Percentiles rank a stretch among this genome's conserved stretches.
These are phyloP conservation scores for Rhopalosiphum padi DNA, from an alignment of 1,140 invertebrate genomes.

Conservation along the genomic window DNA sequence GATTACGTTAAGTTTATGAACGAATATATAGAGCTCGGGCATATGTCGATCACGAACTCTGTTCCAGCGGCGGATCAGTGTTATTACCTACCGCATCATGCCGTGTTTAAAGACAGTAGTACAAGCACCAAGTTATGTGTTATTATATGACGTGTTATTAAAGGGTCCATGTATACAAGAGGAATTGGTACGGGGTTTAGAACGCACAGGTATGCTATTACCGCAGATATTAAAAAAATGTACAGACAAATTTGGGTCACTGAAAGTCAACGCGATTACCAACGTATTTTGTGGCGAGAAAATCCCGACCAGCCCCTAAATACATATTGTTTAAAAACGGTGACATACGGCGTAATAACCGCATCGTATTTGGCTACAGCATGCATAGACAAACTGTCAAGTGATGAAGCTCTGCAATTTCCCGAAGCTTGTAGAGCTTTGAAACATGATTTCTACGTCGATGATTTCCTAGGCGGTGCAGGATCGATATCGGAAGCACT, in stretches of 20 bases:
- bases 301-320: slow-evolving; percentile 56
- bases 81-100: slow-evolving; percentile 62
- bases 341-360: too few species aligned
- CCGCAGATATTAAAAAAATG: slow-evolving; percentile 60
- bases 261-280: slow-evolving; percentile 60
- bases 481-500: too few species aligned
- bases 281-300: slow-evolving; percentile 63
- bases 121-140: slow-evolving; percentile 59
- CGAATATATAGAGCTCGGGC: neutral
- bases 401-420: too few species aligned
- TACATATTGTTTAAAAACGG: too few species aligned
- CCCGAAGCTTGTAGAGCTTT: too few species aligned
- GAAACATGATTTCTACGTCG: too few species aligned
- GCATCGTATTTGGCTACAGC: too few species aligned
- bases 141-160: too few species aligned
- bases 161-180: too few species aligned
- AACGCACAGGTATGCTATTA: slow-evolving; percentile 53
- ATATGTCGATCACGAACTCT: neutral
- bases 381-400: too few species aligned
- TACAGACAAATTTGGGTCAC: slow-evolving; percentile 55
- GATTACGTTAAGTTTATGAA: neutral
- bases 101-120: slow-evolving; percentile 59
- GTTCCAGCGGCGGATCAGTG: neutral
- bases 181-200: too few species aligned
- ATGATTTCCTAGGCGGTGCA: too few species aligned